Conservation (phyloP, 2,888 invertebrate genomes). For the Leucophenga montana region DNA sequence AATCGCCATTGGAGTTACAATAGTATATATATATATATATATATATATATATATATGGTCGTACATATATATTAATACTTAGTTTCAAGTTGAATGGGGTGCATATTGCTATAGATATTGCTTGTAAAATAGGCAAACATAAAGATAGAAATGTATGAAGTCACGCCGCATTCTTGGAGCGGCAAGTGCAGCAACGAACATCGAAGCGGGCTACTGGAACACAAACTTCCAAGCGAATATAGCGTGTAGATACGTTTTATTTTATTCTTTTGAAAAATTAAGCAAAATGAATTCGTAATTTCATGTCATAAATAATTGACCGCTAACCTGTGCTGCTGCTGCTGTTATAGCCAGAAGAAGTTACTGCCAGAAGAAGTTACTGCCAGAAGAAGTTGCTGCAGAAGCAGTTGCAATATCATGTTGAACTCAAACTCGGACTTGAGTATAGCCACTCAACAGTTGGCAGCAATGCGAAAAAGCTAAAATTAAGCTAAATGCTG, state of each 20-base stretch:
- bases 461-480: conserved; percentile 61
- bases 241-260: conserved; percentile 6
- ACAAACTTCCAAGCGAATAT: background rate
- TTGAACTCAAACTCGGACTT: conserved; percentile 36
- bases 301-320: conserved; percentile 72
- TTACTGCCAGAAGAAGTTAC: background rate
- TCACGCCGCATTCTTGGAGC: background rate
- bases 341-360: background rate
- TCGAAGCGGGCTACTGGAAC: background rate
- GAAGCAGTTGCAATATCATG: conserved; percentile 9
- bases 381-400: background rate
- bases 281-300: conserved; percentile 72
- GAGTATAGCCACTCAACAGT: background rate
- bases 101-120: conserved; percentile 63
- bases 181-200: background rate
- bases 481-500: conserved; percentile 74
- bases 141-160: conserved; percentile 55
- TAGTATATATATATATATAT: no score
- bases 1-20: background rate
- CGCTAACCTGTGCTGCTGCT: conserved; percentile 57
- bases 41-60: no score
- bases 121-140: conserved; percentile 43
- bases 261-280: conserved; percentile 65
- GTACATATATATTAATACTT: no score
- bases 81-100: conserved; percentile 40